Conservation (phyloP, 37 sponge, comb jelly and placozoan species). For the Chondrosia reniformis region DNA sequence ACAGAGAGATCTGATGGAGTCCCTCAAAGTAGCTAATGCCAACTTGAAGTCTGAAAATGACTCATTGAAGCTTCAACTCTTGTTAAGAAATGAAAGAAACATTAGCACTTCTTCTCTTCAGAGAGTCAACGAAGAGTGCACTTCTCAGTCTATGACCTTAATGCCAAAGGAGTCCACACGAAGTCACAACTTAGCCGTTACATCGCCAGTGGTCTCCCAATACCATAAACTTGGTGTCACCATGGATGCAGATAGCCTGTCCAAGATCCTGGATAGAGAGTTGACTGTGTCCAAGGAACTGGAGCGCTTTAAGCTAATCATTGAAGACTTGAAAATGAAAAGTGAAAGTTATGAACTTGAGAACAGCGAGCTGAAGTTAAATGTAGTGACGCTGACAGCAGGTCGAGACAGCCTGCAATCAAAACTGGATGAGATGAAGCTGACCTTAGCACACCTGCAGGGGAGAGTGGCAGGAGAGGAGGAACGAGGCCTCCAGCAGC, state of each 20-base stretch:
- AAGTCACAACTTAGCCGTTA: background rate
- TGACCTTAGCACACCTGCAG: background rate
- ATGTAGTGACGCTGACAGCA: background rate
- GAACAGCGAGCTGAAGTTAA: constrained; percentile 10
- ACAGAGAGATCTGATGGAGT: background rate
- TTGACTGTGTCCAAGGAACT: background rate
- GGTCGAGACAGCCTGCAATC: background rate
- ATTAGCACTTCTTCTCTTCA: background rate
- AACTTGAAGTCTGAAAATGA: constrained; percentile 4
- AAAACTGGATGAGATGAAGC: background rate
- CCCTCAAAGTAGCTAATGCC: background rate
- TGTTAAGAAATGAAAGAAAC: background rate
- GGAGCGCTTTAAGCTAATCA: background rate
- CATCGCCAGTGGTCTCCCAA: background rate
- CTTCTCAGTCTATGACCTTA: background rate
- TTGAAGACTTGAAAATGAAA: background rate
- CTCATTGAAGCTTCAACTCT: background rate
- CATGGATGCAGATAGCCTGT: background rate
- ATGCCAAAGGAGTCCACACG: background rate
- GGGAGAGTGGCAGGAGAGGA: constrained; percentile 7
- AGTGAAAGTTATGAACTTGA: background rate
- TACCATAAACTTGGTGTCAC: background rate
- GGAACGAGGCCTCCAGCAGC: background rate
- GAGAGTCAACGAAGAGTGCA: background rate
- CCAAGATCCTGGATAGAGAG: constrained; percentile 4